These are phyloP conservation scores for Sakesphorus luctuosus DNA, from an alignment of 2,113 vertebrate genomes.

Conservation along the genomic window DNA sequence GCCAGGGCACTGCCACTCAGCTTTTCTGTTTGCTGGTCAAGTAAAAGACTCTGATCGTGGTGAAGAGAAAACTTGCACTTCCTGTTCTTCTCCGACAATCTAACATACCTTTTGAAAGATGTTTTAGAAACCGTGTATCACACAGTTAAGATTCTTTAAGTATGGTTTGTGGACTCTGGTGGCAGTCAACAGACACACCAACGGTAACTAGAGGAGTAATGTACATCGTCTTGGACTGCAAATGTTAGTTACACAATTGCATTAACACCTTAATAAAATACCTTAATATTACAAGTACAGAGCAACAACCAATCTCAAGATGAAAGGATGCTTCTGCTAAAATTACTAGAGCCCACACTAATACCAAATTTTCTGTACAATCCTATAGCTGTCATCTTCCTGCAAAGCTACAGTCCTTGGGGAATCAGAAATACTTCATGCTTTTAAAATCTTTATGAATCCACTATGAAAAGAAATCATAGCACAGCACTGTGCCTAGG, in stretches of 20 bases:
- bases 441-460: slow-evolving; percentile 33
- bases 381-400: neutral
- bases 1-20: rapidly evolving
- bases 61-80: neutral
- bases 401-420: neutral
- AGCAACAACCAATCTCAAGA: neutral
- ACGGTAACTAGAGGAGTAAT: neutral
- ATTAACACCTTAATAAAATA: neutral
- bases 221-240: neutral
- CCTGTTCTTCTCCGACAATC: neutral
- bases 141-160: neutral
- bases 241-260: neutral
- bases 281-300: neutral
- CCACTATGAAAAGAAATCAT: neutral
- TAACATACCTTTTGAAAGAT: neutral
- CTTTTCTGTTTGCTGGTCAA: neutral
- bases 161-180: neutral
- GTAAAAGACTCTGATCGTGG: neutral
- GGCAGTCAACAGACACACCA: neutral
- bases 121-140: neutral
- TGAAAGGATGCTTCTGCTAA: neutral
- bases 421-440: neutral
- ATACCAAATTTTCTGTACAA: neutral
- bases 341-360: neutral
- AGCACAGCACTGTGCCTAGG: neutral